These are phyloP conservation scores for Muraenolepis orangiensis DNA, from an alignment of 2,797 vertebrate genomes.

Conservation along the genomic window DNA sequence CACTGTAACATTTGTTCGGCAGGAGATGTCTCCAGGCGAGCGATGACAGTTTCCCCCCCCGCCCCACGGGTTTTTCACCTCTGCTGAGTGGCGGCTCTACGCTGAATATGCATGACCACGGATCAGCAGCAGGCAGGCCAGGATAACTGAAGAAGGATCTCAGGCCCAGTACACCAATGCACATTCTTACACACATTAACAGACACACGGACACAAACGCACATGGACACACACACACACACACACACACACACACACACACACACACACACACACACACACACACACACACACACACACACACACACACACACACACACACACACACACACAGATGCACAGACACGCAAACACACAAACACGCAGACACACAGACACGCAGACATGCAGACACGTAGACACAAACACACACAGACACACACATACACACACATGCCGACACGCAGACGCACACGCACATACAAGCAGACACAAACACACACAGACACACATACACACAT, in stretches of 20 bases:
- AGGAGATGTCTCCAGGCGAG: too few species aligned
- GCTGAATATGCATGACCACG: too few species aligned
- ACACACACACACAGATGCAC: constrained; percentile 2
- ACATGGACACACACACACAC: not conserved
- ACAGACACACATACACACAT: not conserved
- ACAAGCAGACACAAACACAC: constrained; percentile 9
- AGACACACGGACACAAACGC: constrained; percentile 9
- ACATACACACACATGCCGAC: not conserved
- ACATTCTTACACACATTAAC: constrained; percentile 10
- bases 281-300: not conserved
- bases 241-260: not conserved
- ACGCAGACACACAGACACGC: not conserved
- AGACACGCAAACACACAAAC: constrained; percentile 8
- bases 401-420: not conserved
- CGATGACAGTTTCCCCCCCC: too few species aligned
- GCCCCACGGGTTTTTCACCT: too few species aligned
- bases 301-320: not conserved
- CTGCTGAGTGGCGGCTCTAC: too few species aligned
- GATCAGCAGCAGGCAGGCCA: too few species aligned
- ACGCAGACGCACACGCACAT: too few species aligned
- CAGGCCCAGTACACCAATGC: not conserved
- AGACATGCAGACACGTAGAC: not conserved
- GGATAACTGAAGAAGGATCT: too few species aligned
- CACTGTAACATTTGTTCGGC: not conserved
- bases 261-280: not conserved